phyloP scores from a whole-genome alignment of 2,888 invertebrate genomes.

The Caenorhabditis doughertyi region DNA sequence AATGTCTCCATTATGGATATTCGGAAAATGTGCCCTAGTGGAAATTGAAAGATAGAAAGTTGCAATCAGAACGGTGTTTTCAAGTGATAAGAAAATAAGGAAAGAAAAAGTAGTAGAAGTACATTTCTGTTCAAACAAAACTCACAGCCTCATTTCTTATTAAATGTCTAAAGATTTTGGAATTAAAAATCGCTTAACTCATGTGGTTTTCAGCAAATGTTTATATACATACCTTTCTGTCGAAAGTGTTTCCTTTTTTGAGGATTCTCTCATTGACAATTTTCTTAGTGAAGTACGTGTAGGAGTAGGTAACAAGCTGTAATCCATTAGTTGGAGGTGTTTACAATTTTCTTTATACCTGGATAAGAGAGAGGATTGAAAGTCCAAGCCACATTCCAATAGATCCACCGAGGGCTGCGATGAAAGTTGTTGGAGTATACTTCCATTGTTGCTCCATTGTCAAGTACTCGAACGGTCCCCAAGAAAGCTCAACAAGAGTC shows the following conservation, averaged over 20 bases:
- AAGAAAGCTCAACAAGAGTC: slow-evolving; percentile 78
- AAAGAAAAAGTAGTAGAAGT: not conserved
- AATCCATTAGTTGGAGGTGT: slow-evolving; percentile 9
- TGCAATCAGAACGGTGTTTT: slow-evolving; percentile 1
- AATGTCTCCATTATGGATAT: not conserved
- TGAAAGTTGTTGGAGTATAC: slow-evolving; percentile 77
- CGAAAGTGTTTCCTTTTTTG: slow-evolving; percentile 57
- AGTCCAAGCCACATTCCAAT: slow-evolving; percentile 83
- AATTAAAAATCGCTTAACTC: not conserved
- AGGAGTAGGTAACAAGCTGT: slow-evolving; percentile 79
- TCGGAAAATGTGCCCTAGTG: slow-evolving; percentile 8
- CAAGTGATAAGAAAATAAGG: slow-evolving; percentile 1
- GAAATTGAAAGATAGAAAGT: too few relatives aligned
- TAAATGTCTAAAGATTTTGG: slow-evolving; percentile 5
- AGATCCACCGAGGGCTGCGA: slow-evolving; percentile 81
- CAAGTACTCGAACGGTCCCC: slow-evolving; percentile 82
- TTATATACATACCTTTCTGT: slow-evolving; percentile 46
- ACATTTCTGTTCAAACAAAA: slow-evolving; percentile 2
- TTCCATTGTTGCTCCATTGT: slow-evolving; percentile 80
- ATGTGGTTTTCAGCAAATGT: not conserved
- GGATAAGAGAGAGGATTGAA: slow-evolving; percentile 81
- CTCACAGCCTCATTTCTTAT: slow-evolving; percentile 28
- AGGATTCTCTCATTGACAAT: slow-evolving; percentile 75
- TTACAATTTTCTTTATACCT: slow-evolving; percentile 65
- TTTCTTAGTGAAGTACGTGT: slow-evolving; percentile 75